Base-by-base conservation (phyloP, 2,113 vertebrate species). In the Lethenteron reissneri region DNA sequence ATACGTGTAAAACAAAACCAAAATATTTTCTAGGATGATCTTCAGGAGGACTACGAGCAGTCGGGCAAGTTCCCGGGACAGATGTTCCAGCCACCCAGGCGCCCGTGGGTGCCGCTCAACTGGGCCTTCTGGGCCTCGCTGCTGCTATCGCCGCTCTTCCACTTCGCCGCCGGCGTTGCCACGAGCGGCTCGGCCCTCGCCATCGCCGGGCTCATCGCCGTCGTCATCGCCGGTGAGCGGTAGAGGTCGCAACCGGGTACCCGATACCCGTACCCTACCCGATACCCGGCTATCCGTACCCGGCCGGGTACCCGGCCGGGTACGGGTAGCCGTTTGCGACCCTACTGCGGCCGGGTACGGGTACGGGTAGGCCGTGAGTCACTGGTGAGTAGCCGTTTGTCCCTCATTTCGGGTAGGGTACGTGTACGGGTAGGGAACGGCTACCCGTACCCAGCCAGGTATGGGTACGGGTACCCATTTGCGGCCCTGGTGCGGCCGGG, bases 41-140 rank as follows among this genome's bases (percentile, higher is more conserved):
- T 95, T 76, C 91, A 96, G 79, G 88, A 92, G 72, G 80, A 85
- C 3, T 95, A 96, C 73, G 75, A 76, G 58, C 79, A 79, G 76
- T 90, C 84, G 0, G 90, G 87, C 70, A 69, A 74, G 57, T 99
- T 86, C 76, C 92, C 90, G 0, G 85, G 81, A 58, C 80, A 84
- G 1, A 77, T 78, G 13, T 58, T 78, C 59, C 79, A 75, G 10
- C 81, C 84, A 1, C 79, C 85, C 0, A 81, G 83, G 10, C 80
- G 85, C 69, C 84, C 81, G 57, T 90, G 90, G 91, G 70, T 84
- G 0, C 80, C 95, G 72, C 72, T 95, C 73, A 97, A 92, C 82
- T 92, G 89, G 88, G 72, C 95, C 10, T 86, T 90, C 80, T 97
- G 92, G 94, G 80, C 84, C 58, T 78, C 80, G 21, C 71, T 97